These are phyloP conservation scores for Tragelaphus imberbis DNA, from an alignment of 2,113 vertebrate species.

Conservation along the genomic window DNA sequence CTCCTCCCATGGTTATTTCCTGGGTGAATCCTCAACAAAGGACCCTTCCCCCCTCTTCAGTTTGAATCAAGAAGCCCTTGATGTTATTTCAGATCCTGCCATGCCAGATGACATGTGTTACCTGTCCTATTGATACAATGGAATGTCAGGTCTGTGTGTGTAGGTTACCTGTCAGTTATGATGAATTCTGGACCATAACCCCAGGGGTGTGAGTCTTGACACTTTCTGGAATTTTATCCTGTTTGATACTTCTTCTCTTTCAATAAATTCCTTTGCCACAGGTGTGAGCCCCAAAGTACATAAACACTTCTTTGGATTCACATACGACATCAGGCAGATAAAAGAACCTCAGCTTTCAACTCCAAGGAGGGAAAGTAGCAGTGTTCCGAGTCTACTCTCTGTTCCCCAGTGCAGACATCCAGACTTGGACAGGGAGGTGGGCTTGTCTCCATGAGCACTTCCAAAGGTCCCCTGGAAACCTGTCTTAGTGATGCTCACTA, in stretches of 20 bases:
- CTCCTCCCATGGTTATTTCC: not conserved
- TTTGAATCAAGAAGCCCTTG: slow-evolving; percentile 66
- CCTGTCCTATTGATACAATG: slow-evolving; percentile 26
- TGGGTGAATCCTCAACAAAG: slow-evolving; percentile 33
- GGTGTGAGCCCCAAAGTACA: not conserved
- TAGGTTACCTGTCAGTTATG: slow-evolving; percentile 65
- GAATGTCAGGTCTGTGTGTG: slow-evolving; percentile 59
- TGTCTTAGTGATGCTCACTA: not conserved
- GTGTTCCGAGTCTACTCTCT: not conserved
- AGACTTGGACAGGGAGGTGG: not conserved
- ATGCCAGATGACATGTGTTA: slow-evolving; percentile 6
- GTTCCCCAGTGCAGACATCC: not conserved
- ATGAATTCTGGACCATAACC: slow-evolving; percentile 5
- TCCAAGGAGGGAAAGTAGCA: not conserved
- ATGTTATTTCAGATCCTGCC: slow-evolving; percentile 62
- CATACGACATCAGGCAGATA: not conserved
- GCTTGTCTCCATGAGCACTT: not conserved
- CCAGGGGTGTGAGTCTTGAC: slow-evolving; percentile 45
- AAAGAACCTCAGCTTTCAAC: not conserved
- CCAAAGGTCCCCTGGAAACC: not conserved
- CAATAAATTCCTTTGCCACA: slow-evolving; percentile 30
- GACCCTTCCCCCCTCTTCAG: slow-evolving; percentile 65
- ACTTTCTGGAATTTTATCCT: not conserved
- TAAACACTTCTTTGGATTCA: not conserved
- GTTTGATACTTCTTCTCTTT: slow-evolving; percentile 32